Conservation (phyloP, 2,888 invertebrate genomes). For the Auanema freiburgensis region DNA sequence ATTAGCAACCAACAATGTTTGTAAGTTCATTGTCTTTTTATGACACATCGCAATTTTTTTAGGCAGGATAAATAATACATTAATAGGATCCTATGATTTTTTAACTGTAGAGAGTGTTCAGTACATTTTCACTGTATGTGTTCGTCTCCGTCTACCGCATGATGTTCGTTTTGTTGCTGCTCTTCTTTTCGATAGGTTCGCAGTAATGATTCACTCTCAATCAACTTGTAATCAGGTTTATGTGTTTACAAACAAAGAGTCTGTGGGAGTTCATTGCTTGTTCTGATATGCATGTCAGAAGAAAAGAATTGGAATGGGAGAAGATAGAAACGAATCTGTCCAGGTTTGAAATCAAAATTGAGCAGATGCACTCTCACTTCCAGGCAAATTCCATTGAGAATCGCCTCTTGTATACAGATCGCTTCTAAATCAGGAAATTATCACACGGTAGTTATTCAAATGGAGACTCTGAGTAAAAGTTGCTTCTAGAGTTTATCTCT, state of each 20-base stretch:
- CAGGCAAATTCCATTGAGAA: constrained; percentile 65
- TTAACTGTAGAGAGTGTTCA: constrained; percentile 45
- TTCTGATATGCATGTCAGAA: constrained; percentile 15
- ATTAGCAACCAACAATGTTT: constrained; percentile 25
- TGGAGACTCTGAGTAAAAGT: too few relatives aligned
- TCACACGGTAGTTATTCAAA: constrained; percentile 65
- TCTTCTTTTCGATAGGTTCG: constrained; percentile 47
- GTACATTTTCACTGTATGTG: constrained; percentile 59
- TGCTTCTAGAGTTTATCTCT: constrained; percentile 63
- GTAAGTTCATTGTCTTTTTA: constrained; percentile 8
- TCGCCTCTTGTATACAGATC: constrained; percentile 67
- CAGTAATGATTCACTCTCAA: constrained; percentile 20
- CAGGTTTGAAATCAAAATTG: constrained; percentile 16
- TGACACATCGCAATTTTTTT: background rate
- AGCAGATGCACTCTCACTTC: constrained; percentile 30
- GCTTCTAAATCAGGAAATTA: constrained; percentile 67
- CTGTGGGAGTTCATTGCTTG: constrained; percentile 31
- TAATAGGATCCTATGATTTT: constrained; percentile 31
- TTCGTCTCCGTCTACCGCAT: constrained; percentile 54
- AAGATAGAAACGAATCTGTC: constrained; percentile 49
- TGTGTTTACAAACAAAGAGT: constrained; percentile 33
- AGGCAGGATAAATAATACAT: constrained; percentile 19
- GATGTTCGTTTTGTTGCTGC: constrained; percentile 55
- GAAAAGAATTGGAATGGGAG: constrained; percentile 50
- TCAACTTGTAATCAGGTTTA: constrained; percentile 44